Evolutionary conservation across 2,888 invertebrate genomes (phyloP), one percentile per base, ranked within the genome.

Genomic region (Periphyllus acericola): DNA sequence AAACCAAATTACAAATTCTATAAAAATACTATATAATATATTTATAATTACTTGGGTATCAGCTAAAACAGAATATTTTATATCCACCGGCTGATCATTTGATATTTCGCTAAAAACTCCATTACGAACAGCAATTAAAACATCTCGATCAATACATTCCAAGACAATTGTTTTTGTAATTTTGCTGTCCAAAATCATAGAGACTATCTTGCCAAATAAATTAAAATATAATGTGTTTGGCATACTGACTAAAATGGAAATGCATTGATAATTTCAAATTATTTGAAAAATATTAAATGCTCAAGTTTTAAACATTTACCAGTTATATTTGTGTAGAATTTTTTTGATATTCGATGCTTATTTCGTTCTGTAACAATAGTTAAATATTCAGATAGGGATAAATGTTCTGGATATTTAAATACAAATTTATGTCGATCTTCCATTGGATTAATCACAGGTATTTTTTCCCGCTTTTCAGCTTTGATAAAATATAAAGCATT

Each of bases 401-500:
- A 5, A 40, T 87, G 6, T 19, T 87, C 74, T 40, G 87, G 87
- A 81, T 60, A 87, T 81, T 81, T 75, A 87, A 87, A 81, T 36
- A 81, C 40, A 19, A 34, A 74, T 8, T 46, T 87, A 32, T 81
- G 80, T 32, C 60, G 29, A 46, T 87, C 40, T 81, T 60, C 72
- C 17, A 87, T 32, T 66, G 81, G 74, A 66, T 87, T 87, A 1
- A 87, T 60, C 6, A 46, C 14, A 17, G 74, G 34, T 60, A 87
- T 81, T 17, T 74, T 87, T 66, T 60, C 74, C 60, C 25, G 74
- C 46, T 81, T 87, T 75, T 87, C 87, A 46, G 40, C 87, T 66
- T 81, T 87, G 25, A 87, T 66, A 75, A 87, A 87, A 81, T 87
- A 87, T 19, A 87, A 87, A 0, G 87, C 36, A 75, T 87, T 87